A percentile compares a stretch with the other conserved stretches of the same genome.
phyloP scores from a whole-genome alignment of 1,140 invertebrate species.

The Drosophila pseudoobscura region DNA sequence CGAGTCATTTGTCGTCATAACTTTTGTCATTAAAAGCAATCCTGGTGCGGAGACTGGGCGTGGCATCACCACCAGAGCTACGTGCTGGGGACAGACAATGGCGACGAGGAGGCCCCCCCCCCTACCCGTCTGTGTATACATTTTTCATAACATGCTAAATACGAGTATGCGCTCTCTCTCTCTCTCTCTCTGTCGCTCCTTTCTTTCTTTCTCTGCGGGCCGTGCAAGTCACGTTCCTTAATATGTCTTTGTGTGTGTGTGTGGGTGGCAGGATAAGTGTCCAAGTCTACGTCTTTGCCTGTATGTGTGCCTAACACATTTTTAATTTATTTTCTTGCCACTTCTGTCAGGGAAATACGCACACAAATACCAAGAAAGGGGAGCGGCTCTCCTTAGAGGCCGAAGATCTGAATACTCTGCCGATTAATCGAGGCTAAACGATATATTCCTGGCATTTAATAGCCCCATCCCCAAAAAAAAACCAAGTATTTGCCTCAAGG shows the following conservation, averaged over 20 bases:
- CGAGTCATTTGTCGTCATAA: slow-evolving; percentile 79
- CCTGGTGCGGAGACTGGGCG: slow-evolving; percentile 23
- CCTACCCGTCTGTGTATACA: slow-evolving; percentile 50
- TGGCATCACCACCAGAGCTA: slow-evolving; percentile 19
- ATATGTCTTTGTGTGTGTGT: slow-evolving; percentile 59
- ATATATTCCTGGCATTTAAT: too few species aligned
- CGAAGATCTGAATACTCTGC: too few species aligned
- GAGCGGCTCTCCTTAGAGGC: too few species aligned
- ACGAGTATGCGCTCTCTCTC: neutral
- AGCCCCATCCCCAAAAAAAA: too few species aligned
- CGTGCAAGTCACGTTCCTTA: slow-evolving; percentile 75
- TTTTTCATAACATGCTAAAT: slow-evolving; percentile 80
- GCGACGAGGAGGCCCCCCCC: slow-evolving; percentile 12
- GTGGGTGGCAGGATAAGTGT: slow-evolving; percentile 42
- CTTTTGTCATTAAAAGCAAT: slow-evolving; percentile 72
- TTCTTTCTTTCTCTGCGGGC: slow-evolving; percentile 2
- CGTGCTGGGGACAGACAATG: slow-evolving; percentile 63
- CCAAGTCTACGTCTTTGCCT: slow-evolving; percentile 4
- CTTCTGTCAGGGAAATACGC: slow-evolving; percentile 4
- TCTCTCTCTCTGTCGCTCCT: too few species aligned
- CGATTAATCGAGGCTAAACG: too few species aligned
- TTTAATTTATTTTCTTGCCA: slow-evolving; percentile 76
- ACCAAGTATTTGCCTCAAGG: too few species aligned
- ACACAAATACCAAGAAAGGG: too few species aligned
- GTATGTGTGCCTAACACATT: slow-evolving; percentile 60